Base-by-base conservation (phyloP, 2,797 vertebrate genomes). In the Botia almorhae region DNA sequence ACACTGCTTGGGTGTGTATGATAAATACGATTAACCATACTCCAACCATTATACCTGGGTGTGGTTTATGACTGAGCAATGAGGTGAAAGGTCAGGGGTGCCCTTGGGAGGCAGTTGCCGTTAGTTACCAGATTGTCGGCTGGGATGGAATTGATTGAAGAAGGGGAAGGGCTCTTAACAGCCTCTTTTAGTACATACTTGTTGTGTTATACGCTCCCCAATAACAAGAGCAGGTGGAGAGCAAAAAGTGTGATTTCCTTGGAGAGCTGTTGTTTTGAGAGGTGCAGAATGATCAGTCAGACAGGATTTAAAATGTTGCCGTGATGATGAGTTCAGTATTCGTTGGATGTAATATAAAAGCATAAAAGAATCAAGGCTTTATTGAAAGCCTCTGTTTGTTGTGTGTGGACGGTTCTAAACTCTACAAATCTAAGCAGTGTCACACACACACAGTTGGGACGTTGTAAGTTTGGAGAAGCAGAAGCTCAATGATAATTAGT, bases 41-140 rank as follows among this genome's bases (percentile, higher is more conserved):
- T 69, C 78, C 70, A 61, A 29, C 13, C 21, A 46, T 69, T 73
- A 56, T 39, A 60, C 67, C 23, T 69, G 76, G 72, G 19, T 51
- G 67, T 56, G 65, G 51, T 19, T 82, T 83, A 77, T 85, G 79
- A 74, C 84, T 36, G 53, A 88, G 89, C 85, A 90, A 91, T 90
- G 43, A 87, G 89, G 90, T 91, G 86, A 90, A 79, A 91, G 92
- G 85, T 91, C 84, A 89, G 78, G 74, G 26, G 68, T 89, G 84
- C 88, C 84, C 79, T 81, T 65, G 87, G 90, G 93, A 91, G 86
- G 88, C 87, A 83, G 91, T 92, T 91, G 89, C 91, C 90, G 86
- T 76, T 91, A 91, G 91, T 92, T 90, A 92, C 91, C 78, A 78
- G 82, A 80, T 76, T 82, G 69, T 84, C 84, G 68, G 29, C 13